Conservation (phyloP, 1,140 invertebrate genomes). For the Euura lappo region DNA sequence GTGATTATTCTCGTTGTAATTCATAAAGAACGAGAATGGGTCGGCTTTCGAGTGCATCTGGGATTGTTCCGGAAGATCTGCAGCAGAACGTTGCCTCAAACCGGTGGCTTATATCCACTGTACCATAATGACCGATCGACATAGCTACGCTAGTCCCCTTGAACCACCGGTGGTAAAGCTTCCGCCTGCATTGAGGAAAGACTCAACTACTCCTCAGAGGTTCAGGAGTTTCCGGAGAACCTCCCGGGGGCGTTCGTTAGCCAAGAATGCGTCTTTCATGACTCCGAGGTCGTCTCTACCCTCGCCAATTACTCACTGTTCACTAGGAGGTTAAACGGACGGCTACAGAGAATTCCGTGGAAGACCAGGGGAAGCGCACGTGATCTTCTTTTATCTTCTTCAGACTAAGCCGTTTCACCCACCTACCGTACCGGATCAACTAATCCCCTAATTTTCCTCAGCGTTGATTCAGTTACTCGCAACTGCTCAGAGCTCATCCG, state of each 20-base stretch:
- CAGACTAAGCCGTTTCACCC: not conserved
- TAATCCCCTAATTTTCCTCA: not conserved
- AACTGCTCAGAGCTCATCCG: not conserved
- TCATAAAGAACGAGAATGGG: not conserved
- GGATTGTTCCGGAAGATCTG: not conserved
- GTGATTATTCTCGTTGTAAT: no score
- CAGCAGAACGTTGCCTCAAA: no score
- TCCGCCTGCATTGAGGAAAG: not conserved
- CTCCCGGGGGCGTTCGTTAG: conserved; percentile 1
- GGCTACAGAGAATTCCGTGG: not conserved
- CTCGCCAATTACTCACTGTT: not conserved
- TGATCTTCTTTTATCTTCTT: not conserved
- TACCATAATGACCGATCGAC: not conserved
- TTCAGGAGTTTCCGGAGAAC: not conserved
- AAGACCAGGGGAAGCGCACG: not conserved
- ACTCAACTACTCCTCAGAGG: not conserved
- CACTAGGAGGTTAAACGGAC: not conserved
- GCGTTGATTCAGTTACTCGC: not conserved
- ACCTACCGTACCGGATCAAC: not conserved
- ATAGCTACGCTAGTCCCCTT: not conserved
- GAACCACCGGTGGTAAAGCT: not conserved
- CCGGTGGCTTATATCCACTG: not conserved
- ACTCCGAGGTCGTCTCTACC: not conserved
- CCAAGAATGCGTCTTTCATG: not conserved
- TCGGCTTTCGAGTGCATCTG: not conserved